Evolutionary conservation across 2,113 vertebrate genomes (phyloP), one percentile per base, ranked within the genome.

Genomic region (Nannobrachium achirus): DNA sequence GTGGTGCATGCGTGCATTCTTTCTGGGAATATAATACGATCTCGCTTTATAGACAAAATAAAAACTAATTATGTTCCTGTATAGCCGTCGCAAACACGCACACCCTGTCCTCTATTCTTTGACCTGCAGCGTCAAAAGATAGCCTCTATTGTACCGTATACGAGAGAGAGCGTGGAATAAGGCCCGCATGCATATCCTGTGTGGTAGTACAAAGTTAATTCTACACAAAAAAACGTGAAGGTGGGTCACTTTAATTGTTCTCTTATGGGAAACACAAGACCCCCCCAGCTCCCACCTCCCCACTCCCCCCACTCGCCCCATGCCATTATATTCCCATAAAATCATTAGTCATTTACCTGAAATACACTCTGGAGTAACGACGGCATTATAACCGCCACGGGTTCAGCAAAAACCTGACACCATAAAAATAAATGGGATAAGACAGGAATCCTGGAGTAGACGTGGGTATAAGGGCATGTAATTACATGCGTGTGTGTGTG

Each of bases 201-300:
- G 68, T 66, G 57, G 25, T 20, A 86, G 71, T 66, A 74, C 71
- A 73, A 56, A 78, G 67, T 72, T 84, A 83, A 84, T 80, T 80
- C 59, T 56, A 58, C 60, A 77, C 68, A 76, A 79, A 4, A 3
- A 25, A 51, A 66, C n/a, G n/a, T n/a, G 72, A 82, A 86, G 78
- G 73, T 79, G 84, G 73, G 78, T 25, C 77, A 0, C 57, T 73
- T 72, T 75, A 78, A 86, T 75, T 73, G 52, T 81, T 73, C 69
- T 58, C 55, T 41, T 46, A 64, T 39, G 44, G 69, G 63, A 80
- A 81, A 61, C 52, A 4, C 41, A 45, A 25, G 15, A 39, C 58
- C 71, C 59, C 52, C n/a, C 14, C 7, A 18, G n/a, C n/a, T n/a
- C n/a, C n/a, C n/a, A 19, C 3, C 40, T 10, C 41, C 49, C 58